These are phyloP conservation scores for Lucifuga dentata DNA, from an alignment of 2,113 vertebrate genomes.

Conservation along the genomic window DNA sequence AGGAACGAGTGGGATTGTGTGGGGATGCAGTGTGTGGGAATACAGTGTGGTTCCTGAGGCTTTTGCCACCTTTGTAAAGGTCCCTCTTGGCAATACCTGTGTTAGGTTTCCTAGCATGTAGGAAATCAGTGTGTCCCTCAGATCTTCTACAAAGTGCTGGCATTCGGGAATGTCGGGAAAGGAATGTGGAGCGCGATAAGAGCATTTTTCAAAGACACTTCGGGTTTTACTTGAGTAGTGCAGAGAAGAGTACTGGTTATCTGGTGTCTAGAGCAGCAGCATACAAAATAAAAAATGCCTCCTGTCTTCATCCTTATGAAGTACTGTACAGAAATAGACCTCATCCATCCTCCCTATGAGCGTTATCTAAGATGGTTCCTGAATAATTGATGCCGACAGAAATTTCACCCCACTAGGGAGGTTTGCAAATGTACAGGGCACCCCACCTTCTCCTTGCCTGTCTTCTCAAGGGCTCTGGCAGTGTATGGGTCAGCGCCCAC, in stretches of 20 bases:
- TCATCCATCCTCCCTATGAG: conserved; percentile 75
- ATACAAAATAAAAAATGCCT: conserved; percentile 76
- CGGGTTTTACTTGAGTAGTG: conserved; percentile 46
- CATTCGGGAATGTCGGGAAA: conserved; percentile 51
- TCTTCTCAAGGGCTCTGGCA: conserved; percentile 51
- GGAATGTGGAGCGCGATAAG: conserved; percentile 51
- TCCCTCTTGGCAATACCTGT: conserved; percentile 53
- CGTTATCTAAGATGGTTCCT: conserved; percentile 80
- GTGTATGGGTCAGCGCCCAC: conserved; percentile 59
- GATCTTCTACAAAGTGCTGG: conserved; percentile 64
- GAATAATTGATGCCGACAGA: conserved; percentile 82
- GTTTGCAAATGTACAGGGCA: conserved; percentile 64
- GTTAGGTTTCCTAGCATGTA: conserved; percentile 56
- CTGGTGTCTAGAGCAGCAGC: conserved; percentile 62
- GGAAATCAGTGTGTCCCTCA: conserved; percentile 55
- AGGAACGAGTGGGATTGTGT: conserved; percentile 1
- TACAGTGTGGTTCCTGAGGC: conserved; percentile 33
- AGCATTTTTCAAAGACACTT: conserved; percentile 68
- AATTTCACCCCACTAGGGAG: conserved; percentile 77
- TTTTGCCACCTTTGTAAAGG: conserved; percentile 59
- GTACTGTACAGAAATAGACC: conserved; percentile 81
- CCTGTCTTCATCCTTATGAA: conserved; percentile 79
- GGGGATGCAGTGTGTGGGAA: conserved; percentile 28
- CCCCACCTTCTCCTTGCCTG: conserved; percentile 53
- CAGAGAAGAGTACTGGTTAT: conserved; percentile 60